Percentiles rank a stretch among this genome's conserved stretches.
Evolutionary conservation across 1,140 invertebrate genomes (phyloP).

Genomic region (Monochamus saltuarius): DNA sequence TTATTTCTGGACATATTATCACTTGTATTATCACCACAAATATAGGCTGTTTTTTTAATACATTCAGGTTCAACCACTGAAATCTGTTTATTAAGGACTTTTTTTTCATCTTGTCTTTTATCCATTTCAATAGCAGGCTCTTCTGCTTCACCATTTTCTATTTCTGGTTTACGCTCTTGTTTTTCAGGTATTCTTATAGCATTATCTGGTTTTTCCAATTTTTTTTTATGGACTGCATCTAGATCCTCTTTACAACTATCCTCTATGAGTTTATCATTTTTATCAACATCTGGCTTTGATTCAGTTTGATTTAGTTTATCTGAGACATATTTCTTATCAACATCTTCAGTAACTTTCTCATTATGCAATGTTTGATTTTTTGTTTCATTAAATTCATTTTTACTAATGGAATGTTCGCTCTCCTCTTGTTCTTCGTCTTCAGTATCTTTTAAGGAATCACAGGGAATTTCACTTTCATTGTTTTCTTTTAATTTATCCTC

Average conservation of each 20-base stretch:
- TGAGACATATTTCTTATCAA: not conserved
- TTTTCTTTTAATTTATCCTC: not conserved
- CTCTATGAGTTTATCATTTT: not conserved
- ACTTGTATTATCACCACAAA: slow-evolving; percentile 21
- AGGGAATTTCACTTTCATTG: too few species aligned
- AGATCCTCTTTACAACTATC: too few species aligned
- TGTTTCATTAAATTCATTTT: not conserved
- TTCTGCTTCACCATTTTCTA: too few species aligned
- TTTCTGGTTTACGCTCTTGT: too few species aligned
- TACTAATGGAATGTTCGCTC: not conserved
- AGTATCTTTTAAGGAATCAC: not conserved
- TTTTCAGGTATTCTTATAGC: not conserved
- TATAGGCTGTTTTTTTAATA: slow-evolving; percentile 34
- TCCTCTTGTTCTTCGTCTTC: not conserved
- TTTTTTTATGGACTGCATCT: slow-evolving; percentile 9
- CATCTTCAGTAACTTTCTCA: slow-evolving; percentile 18
- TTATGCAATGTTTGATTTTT: slow-evolving; percentile 21
- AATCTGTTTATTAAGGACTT: not conserved
- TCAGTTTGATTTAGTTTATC: not conserved
- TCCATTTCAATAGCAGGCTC: not conserved
- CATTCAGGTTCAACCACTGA: slow-evolving; percentile 28
- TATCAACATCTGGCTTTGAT: not conserved
- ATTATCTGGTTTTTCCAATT: not conserved
- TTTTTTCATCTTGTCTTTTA: not conserved
- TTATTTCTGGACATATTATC: not conserved